phyloP scores from a whole-genome alignment of 2,797 vertebrate species.

The Lithobates sylvaticus region DNA sequence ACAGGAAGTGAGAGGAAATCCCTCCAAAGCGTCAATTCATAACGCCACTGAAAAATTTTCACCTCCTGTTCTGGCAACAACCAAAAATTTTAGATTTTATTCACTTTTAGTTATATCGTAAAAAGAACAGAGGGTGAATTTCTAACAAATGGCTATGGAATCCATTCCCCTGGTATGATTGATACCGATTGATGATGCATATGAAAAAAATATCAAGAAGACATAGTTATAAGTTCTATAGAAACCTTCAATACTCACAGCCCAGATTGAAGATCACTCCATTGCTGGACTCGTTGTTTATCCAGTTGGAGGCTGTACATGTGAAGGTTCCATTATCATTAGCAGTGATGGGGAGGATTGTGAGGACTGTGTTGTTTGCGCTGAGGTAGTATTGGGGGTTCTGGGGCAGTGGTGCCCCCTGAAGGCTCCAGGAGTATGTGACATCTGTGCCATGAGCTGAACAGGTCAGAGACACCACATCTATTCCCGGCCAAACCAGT shows the following conservation, averaged over 20 bases:
- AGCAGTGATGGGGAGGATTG: slow-evolving; percentile 17
- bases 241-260: slow-evolving; percentile 30
- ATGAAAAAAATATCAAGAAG: too few species aligned
- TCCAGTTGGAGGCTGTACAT: slow-evolving; percentile 24
- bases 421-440: slow-evolving; percentile 32
- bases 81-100: too few species aligned
- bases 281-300: slow-evolving; percentile 19
- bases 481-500: background rate
- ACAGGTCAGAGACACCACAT: slow-evolving; percentile 5
- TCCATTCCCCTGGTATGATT: too few species aligned
- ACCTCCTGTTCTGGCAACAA: too few species aligned
- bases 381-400: background rate
- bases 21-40: too few species aligned
- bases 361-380: background rate
- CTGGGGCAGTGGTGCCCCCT: background rate
- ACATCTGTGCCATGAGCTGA: slow-evolving; percentile 9
- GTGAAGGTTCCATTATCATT: slow-evolving; percentile 27
- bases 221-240: too few species aligned
- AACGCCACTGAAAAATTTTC: too few species aligned
- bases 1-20: too few species aligned
- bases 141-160: too few species aligned
- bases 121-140: too few species aligned
- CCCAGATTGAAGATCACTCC: background rate
- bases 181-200: too few species aligned
- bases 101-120: too few species aligned